Base-by-base conservation (phyloP, 2,888 invertebrate species). In the Neuroscelio doddi region DNA sequence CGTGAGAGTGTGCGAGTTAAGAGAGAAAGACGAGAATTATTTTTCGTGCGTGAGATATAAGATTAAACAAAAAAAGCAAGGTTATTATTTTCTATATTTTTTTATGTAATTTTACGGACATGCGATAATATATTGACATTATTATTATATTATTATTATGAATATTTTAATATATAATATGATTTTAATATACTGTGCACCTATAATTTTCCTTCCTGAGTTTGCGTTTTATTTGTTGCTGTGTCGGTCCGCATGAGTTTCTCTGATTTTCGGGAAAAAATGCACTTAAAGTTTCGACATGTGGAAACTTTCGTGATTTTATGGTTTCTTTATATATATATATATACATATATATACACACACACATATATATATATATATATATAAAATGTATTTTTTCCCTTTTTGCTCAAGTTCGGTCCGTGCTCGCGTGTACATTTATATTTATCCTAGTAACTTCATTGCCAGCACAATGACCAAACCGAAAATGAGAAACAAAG, bases 61-160 rank as follows among this genome's bases (percentile, higher is more conserved):
- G 24, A 49, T 44, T 27, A 55, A 51, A 59, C 61, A 53, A 65
- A 61, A 64, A 73, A 73, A 75, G 74, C 77, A 75, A 80, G 81
- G 78, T 83, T 83, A 83, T 83, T 83, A 82, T 82, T 83, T 83
- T 83, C 82, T 83, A 82, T 83, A 83, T 83, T 83, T 83, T 83
- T 83, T 82, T 83, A 83, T 83, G 81, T 83, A 83, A 82, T 83
- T 83, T 82, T 83, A 82, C 72, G 81, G 71, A 82, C 73, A 79
- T 77, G 80, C 80, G 81, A 81, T 72, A 70, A 72, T 71, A 73
- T 73, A 75, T 73, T 67, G 64, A 59, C 57, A 69, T 53, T 57
- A 63, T 49, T 56, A 59, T 58, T 64, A 67, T 63, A 76, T 79
- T 76, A 77, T 76, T 75, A 80, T 79, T 81, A 82, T 79, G 79